Base-by-base conservation (phyloP, 30 jellyfish, hydroid and myxozoan genomes). In the Mastigias papua region DNA sequence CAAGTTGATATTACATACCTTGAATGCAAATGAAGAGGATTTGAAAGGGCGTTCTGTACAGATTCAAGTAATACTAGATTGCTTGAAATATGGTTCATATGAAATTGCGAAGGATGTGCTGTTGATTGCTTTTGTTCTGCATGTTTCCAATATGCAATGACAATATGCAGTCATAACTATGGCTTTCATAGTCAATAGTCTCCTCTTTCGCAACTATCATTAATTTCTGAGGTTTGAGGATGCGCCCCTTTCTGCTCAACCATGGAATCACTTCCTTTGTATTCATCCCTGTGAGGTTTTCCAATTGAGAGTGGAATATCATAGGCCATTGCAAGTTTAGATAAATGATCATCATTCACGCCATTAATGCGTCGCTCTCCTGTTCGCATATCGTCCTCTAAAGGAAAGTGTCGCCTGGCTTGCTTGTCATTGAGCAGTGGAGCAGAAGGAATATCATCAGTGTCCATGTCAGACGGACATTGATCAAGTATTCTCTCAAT, bases 281-380 rank as follows among this genome's bases (percentile, higher is more conserved):
- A 76, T 25, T 76, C 87, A 16, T 82, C 94, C 10, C 91, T 83
- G 46, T 80, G 87, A 67, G 61, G 26, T 68, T 71, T 82, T 0
- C 91, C 84, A 22, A 90, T 60, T 19, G 97, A 70, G 9, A 95
- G 82, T 5, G 99, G 97, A 10, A 95, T 95, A 77, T 95, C 99
- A 71, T 82, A 95, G 13, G 99, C 99, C 88, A 86, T 84, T 10
- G 99, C 99, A 13, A 95, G 79, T 62, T 85, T 95, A 76, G 99
- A 95, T 17, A 95, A 81, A 33, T 94, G 98, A 28, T 95, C 99
- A 66, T 95, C 99, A n/a, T 69, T 74, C 5, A 70, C 92, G 58
- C 93, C 89, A 28, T 88, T 86, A 20, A 78, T 58, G 42, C 92
- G 61, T 25, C 97, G 65, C 58, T 82, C 91, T 21, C 51, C 88